phyloP scores from a whole-genome alignment of 2,888 invertebrate species.

The Aspidiotus destructor region DNA sequence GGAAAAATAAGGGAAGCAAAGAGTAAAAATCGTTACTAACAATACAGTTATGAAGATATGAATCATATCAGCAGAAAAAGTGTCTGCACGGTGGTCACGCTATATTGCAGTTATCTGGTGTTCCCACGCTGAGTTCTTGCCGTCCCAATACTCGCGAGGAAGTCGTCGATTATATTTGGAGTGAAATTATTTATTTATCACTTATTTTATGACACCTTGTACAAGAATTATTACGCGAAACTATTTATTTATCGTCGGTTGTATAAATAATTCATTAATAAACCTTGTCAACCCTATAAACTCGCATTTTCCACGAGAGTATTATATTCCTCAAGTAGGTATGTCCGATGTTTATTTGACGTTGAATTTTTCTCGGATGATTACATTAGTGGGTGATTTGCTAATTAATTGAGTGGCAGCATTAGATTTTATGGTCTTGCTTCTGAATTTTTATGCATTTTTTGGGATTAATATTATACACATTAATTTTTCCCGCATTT shows the following conservation, averaged over 20 bases:
- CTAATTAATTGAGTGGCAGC: too few relatives aligned
- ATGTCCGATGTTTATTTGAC: too few relatives aligned
- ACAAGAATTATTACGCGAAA: constrained; percentile 17
- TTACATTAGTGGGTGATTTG: too few relatives aligned
- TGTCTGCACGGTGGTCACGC: constrained; percentile 29
- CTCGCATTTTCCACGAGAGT: too few relatives aligned
- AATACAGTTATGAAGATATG: constrained; percentile 20
- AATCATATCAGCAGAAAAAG: constrained; percentile 22
- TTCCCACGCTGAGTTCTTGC: constrained; percentile 26
- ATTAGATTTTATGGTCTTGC: too few relatives aligned
- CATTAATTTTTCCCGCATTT: too few relatives aligned
- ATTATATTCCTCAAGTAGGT: too few relatives aligned
- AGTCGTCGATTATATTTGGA: constrained; percentile 26
- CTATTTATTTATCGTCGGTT: constrained; percentile 20
- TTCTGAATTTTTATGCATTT: too few relatives aligned
- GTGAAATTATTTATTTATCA: constrained; percentile 24
- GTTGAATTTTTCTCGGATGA: too few relatives aligned
- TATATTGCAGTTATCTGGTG: constrained; percentile 15
- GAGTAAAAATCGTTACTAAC: too few relatives aligned
- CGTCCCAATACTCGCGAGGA: constrained; percentile 11
- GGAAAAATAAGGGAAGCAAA: constrained; percentile 6
- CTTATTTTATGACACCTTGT: constrained; percentile 8
- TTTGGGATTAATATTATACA: too few relatives aligned
- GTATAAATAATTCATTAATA: neutral
- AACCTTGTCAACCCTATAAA: too few relatives aligned